Evolutionary conservation across 2,113 vertebrate genomes (phyloP).

Genomic region (Tachuris rubrigastra): DNA sequence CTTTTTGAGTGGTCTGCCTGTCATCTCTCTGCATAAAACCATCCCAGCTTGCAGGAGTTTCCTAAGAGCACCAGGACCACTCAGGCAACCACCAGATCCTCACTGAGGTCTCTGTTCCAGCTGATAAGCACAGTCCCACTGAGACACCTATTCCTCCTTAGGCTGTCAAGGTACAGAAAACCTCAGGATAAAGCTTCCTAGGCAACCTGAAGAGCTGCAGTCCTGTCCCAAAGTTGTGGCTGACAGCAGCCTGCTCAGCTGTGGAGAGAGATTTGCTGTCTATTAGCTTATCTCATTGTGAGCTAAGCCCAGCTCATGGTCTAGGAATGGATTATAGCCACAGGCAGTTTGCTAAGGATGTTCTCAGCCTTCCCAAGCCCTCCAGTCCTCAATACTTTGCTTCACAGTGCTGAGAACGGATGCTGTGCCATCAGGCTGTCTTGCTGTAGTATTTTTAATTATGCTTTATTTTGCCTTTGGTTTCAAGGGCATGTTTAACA

Average conservation of each 20-base stretch:
- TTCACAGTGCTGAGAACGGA: background rate
- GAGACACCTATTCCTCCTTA: background rate
- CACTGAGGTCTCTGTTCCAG: background rate
- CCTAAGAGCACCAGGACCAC: background rate
- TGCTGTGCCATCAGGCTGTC: background rate
- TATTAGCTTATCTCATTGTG: background rate
- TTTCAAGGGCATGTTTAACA: constrained; percentile 47
- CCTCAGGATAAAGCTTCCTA: background rate
- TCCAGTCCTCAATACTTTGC: background rate
- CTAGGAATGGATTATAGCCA: background rate
- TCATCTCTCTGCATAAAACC: background rate
- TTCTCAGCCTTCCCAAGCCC: background rate
- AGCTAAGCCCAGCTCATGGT: background rate
- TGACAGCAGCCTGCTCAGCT: background rate
- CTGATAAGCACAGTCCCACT: background rate
- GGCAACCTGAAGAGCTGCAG: background rate
- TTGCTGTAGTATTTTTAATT: background rate
- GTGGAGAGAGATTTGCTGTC: background rate
- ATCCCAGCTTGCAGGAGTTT: background rate
- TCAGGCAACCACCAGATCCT: background rate
- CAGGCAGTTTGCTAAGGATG: background rate
- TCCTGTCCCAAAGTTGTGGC: background rate
- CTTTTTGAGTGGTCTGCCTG: background rate
- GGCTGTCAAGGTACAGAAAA: background rate
- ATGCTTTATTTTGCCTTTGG: background rate